A percentile compares a stretch with the other conserved stretches of the same genome.
These are phyloP conservation scores for Dicentrarchus labrax DNA, from an alignment of 2,113 vertebrate genomes.

Conservation along the genomic window DNA sequence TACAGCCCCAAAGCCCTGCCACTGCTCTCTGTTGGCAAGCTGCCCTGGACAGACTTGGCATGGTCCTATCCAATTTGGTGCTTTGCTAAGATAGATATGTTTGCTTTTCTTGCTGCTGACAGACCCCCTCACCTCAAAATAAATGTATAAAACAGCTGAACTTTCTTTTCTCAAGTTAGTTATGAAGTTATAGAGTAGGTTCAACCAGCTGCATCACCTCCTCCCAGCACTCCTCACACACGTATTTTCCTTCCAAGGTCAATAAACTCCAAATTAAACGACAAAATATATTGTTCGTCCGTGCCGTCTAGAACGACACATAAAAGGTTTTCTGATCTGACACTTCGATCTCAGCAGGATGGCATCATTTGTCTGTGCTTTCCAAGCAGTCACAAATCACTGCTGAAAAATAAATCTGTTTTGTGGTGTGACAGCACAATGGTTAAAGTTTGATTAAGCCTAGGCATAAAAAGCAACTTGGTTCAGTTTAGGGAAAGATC, in stretches of 20 bases:
- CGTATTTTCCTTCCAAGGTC: background rate
- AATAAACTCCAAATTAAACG: background rate
- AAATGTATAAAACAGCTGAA: conserved; percentile 75
- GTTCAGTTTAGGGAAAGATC: background rate
- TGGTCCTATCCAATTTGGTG: conserved; percentile 80
- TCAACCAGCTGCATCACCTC: background rate
- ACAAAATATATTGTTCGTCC: background rate
- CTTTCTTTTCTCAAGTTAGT: conserved; percentile 68
- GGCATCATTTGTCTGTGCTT: background rate
- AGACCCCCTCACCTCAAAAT: conserved; percentile 75
- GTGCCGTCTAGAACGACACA: background rate
- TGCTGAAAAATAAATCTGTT: background rate
- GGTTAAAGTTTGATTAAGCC: background rate
- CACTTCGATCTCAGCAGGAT: background rate
- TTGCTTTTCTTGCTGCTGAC: conserved; percentile 80
- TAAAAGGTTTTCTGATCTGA: background rate
- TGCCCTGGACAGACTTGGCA: conserved; percentile 77
- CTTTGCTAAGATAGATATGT: conserved; percentile 84
- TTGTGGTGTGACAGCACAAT: background rate
- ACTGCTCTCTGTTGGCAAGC: conserved; percentile 68
- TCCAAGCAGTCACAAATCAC: background rate
- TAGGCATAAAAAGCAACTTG: background rate
- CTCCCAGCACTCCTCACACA: background rate
- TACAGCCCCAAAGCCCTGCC: conserved; percentile 46
- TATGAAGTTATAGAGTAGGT: conserved; percentile 43